phyloP scores from a whole-genome alignment of 2,113 vertebrate genomes.

The Brachyhypopomus gauderio region DNA sequence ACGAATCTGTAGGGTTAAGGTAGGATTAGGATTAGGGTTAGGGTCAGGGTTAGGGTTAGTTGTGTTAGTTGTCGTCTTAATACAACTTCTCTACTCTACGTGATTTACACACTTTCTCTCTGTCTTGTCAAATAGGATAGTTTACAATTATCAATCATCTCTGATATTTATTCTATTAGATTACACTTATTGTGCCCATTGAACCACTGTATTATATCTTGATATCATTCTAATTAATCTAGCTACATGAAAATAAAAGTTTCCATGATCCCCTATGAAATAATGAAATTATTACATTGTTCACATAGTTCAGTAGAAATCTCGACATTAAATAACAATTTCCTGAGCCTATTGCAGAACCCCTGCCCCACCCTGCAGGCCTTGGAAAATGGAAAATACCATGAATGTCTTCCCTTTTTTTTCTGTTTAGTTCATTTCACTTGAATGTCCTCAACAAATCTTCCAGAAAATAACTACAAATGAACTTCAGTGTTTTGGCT shows the following conservation, averaged over 20 bases:
- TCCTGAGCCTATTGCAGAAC: background rate
- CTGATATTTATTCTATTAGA: too few relatives aligned
- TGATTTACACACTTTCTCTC: background rate
- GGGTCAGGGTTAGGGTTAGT: background rate
- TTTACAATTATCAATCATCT: too few relatives aligned
- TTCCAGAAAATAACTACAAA: constrained; percentile 33
- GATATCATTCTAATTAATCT: background rate
- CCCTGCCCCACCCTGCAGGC: background rate
- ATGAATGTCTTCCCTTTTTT: constrained; percentile 33
- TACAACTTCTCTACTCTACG: background rate
- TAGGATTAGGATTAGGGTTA: too few relatives aligned
- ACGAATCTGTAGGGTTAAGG: too few relatives aligned
- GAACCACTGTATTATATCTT: background rate
- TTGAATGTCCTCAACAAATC: background rate
- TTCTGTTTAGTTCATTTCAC: constrained; percentile 26
- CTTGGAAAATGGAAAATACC: constrained; percentile 23
- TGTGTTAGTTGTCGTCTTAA: background rate
- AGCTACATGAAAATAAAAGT: background rate
- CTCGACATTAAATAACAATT: background rate
- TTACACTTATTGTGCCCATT: background rate
- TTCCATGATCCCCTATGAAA: background rate
- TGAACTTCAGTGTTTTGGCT: constrained; percentile 23
- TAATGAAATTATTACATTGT: background rate
- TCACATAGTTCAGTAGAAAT: background rate
- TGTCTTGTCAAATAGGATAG: background rate